Conservation (phyloP, 2,113 vertebrate genomes). For the Syrmaticus mikado region DNA sequence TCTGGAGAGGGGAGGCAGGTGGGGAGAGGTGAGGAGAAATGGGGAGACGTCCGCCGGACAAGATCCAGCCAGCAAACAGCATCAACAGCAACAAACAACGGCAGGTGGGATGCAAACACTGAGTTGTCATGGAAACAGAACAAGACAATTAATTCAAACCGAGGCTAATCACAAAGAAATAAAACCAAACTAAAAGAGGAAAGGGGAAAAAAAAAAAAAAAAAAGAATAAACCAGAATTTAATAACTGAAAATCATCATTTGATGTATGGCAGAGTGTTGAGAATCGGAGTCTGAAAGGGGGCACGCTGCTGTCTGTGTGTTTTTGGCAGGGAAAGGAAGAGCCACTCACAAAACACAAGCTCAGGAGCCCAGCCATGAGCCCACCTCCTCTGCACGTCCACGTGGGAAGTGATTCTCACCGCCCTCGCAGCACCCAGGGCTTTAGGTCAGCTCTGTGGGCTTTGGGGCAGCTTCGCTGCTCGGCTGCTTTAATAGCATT, state of each 20-base stretch:
- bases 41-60: conserved; percentile 61
- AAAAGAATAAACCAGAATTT: conserved; percentile 40
- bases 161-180: conserved; percentile 76
- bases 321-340: neutral
- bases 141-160: conserved; percentile 81
- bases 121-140: conserved; percentile 84
- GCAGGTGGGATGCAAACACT: conserved; percentile 75
- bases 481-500: neutral
- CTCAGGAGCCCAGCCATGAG: neutral
- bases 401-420: neutral
- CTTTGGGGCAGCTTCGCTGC: accelerated
- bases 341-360: conserved; percentile 77
- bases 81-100: conserved; percentile 76
- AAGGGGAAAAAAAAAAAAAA: neutral
- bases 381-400: neutral
- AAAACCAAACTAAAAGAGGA: conserved; percentile 62
- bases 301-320: neutral
- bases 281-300: conserved; percentile 83
- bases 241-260: conserved; percentile 64
- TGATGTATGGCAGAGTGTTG: conserved; percentile 69
- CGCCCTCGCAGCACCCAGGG: neutral
- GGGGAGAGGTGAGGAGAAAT: conserved; percentile 72
- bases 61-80: conserved; percentile 72
- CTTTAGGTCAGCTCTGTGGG: neutral
- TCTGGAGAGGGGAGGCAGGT: conserved; percentile 56